Percentiles rank a stretch among this genome's conserved stretches.
Evolutionary conservation across 2,797 vertebrate genomes (phyloP).

Genomic region (Hippoglossus hippoglossus): DNA sequence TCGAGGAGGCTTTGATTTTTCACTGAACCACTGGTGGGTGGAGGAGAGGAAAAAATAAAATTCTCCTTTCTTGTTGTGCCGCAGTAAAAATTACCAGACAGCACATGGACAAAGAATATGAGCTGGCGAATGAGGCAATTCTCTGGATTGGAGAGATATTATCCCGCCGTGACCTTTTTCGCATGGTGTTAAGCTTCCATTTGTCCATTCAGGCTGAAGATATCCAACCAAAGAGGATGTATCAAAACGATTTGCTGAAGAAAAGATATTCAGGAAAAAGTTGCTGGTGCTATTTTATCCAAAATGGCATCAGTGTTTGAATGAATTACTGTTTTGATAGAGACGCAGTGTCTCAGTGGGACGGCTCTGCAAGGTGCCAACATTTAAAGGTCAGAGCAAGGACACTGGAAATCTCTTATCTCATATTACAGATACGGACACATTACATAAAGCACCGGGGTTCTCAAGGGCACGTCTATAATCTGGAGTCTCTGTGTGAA

Average conservation of each 20-base stretch:
- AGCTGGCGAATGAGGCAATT: constrained; percentile 16
- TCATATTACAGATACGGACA: not conserved
- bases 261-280: not conserved
- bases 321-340: not conserved
- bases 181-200: not conserved
- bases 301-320: not conserved
- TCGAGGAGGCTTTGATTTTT: constrained; percentile 41
- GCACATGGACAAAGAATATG: constrained; percentile 8
- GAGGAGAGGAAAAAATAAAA: constrained; percentile 5
- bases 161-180: constrained; percentile 21
- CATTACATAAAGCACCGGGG: not conserved
- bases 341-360: not conserved
- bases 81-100: constrained; percentile 21
- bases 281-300: not conserved
- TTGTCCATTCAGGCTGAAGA: not conserved
- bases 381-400: not conserved
- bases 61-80: constrained; percentile 24
- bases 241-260: not conserved
- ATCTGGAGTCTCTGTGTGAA: not conserved
- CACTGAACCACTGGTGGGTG: constrained; percentile 19
- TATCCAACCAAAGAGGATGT: constrained; percentile 8
- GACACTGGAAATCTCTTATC: no score
- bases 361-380: not conserved
- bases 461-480: not conserved
- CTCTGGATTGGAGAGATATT: constrained; percentile 10